Base-by-base conservation (phyloP, 2,888 invertebrate species). In the Lithodes maja region DNA sequence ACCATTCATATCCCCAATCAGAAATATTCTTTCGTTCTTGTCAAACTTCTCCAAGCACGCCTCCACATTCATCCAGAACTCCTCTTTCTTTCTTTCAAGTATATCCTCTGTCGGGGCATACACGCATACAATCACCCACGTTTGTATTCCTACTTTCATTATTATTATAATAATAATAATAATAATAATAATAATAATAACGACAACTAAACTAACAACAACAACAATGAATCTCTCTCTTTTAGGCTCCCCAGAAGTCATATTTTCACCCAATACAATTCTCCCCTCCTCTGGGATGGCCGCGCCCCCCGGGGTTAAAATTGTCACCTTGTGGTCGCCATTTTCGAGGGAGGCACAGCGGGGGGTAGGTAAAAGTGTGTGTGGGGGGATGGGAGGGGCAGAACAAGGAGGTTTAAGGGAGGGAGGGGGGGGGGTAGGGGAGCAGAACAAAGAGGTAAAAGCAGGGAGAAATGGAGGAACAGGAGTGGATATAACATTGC, bases 401-500 rank as follows among this genome's bases (percentile, higher is more conserved):
- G 74, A 78, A 55, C 52, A 55, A 77, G 52, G 17, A 69, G 49
- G 53, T 68, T 5, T 7, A 61, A 61, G 5, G 83, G 61, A n/a
- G n/a, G 71, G 52, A n/a, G 53, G 74, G 74, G n/a, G 61, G 83
- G 68, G 17, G 7, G 54, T 53, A n/a, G 1, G 79, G 15, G 52
- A 3, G 83, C 33, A 50, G 79, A 71, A 74, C 15, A 87, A 69
- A 87, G 52, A 75, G 12, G 83, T 49, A 83, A 55, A 78, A 49
- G 83, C 15, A 87, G 17, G 79, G 75, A 78, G 12, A 15, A 61
- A 61, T 55, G 9, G 17, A 12, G 54, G 9, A 12, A 53, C 2
- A 77, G 33, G 33, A 33, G 33, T 0, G 33, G 33, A 33, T 33
- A 33, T 33, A 33, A 33, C 33, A 33, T 33, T 33, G 33, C 33